These are phyloP conservation scores for Podabrus alpinus DNA, from an alignment of 2,888 invertebrate genomes.

Conservation along the genomic window DNA sequence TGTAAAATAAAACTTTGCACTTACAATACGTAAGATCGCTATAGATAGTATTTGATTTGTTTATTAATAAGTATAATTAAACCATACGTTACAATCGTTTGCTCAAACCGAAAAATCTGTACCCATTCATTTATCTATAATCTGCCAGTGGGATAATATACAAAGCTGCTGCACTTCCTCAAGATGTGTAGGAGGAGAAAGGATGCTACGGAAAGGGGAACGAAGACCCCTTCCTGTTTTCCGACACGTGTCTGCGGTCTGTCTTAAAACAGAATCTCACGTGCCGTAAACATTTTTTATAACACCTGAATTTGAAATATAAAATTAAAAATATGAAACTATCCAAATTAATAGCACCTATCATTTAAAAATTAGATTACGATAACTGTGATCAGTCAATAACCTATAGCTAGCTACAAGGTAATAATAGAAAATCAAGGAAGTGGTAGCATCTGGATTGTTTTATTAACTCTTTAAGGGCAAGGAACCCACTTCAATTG, in stretches of 20 bases:
- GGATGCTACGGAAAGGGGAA: slow-evolving; percentile 37
- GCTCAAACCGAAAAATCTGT: slow-evolving; percentile 17
- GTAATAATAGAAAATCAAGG: slow-evolving; percentile 6
- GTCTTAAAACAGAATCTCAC: slow-evolving; percentile 33
- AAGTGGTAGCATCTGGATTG: slow-evolving; percentile 29
- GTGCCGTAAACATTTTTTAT: slow-evolving; percentile 29
- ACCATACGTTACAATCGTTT: background rate
- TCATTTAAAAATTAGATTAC: background rate
- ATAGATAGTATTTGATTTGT: background rate
- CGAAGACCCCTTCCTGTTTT: slow-evolving; percentile 40
- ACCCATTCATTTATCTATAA: slow-evolving; percentile 25
- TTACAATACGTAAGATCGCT: background rate
- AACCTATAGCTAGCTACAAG: background rate
- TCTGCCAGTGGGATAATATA: slow-evolving; percentile 37
- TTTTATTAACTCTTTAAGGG: slow-evolving; percentile 32
- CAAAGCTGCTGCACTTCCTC: slow-evolving; percentile 44
- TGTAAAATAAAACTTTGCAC: too few relatives aligned
- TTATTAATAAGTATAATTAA: background rate
- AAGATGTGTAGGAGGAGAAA: slow-evolving; percentile 31
- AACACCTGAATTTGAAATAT: slow-evolving; percentile 17
- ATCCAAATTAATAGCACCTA: background rate
- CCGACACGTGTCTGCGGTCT: slow-evolving; percentile 37
- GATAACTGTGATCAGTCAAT: background rate
- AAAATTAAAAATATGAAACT: background rate
- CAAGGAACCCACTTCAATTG: slow-evolving; percentile 28